Percentiles rank a stretch among this genome's conserved stretches.
Evolutionary conservation across 2,888 invertebrate genomes (phyloP).

Genomic region (Drosophila birchii): DNA sequence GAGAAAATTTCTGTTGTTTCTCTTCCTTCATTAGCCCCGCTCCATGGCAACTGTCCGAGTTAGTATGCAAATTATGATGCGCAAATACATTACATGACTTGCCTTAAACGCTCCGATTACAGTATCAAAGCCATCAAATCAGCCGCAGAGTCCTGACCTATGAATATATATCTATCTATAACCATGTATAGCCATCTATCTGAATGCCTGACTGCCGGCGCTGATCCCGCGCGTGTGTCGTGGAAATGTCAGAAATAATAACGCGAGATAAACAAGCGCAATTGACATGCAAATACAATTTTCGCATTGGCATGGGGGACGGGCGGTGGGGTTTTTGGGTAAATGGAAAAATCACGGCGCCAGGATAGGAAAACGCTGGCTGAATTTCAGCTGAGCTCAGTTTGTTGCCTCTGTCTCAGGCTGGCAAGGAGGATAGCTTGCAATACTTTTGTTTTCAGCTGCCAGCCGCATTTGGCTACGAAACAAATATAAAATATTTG

Average conservation of each 20-base stretch:
- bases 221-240: slow-evolving; percentile 44
- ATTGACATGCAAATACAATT: slow-evolving; percentile 78
- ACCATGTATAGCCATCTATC: slow-evolving; percentile 7
- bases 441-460: slow-evolving; percentile 70
- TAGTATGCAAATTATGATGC: slow-evolving; percentile 59
- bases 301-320: slow-evolving; percentile 33
- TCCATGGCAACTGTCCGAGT: slow-evolving; percentile 7
- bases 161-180: slow-evolving; percentile 8
- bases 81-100: slow-evolving; percentile 54
- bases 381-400: slow-evolving; percentile 6
- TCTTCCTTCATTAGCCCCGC: slow-evolving; percentile 5
- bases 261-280: slow-evolving; percentile 76
- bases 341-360: slow-evolving; percentile 47
- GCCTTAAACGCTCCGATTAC: slow-evolving; percentile 55
- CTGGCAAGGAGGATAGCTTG: slow-evolving; percentile 61
- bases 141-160: slow-evolving; percentile 35
- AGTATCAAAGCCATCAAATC: slow-evolving; percentile 50
- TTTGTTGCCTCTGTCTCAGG: slow-evolving; percentile 7
- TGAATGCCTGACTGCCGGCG: slow-evolving; percentile 19
- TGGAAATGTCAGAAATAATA: slow-evolving; percentile 75
- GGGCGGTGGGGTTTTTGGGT: background rate
- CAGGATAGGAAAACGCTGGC: slow-evolving; percentile 21
- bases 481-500: slow-evolving; percentile 76
- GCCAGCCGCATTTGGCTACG: slow-evolving; percentile 55
- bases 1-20: background rate